A percentile compares a stretch with the other conserved stretches of the same genome.
phyloP scores from a whole-genome alignment of 2,888 invertebrate species.

The Timema podura region DNA sequence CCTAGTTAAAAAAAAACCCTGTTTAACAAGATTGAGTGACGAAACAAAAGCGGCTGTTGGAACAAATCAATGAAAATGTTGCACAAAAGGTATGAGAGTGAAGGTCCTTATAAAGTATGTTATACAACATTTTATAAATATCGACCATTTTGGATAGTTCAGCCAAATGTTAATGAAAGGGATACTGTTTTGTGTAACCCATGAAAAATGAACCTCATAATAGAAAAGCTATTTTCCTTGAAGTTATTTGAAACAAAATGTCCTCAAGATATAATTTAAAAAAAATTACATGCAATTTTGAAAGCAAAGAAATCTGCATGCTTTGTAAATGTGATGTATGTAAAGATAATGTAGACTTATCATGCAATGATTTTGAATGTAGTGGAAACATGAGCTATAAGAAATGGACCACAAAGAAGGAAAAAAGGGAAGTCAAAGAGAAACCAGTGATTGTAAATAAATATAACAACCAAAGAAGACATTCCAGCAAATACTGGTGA shows the following conservation, averaged over 20 bases:
- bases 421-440: neutral
- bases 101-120: too few species aligned
- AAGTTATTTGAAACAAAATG: constrained; percentile 12
- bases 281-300: neutral
- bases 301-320: constrained; percentile 15
- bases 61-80: too few species aligned
- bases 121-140: too few species aligned
- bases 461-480: constrained; percentile 4
- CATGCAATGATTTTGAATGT: constrained; percentile 4
- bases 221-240: constrained; percentile 10
- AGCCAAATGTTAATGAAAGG: too few species aligned
- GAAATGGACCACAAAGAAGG: constrained; percentile 12
- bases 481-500: constrained; percentile 12
- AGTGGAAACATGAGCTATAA: neutral
- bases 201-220: constrained; percentile 9
- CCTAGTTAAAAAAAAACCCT: too few species aligned
- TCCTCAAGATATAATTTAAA: constrained; percentile 2
- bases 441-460: neutral
- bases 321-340: constrained; percentile 15
- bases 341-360: constrained; percentile 5
- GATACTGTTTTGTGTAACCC: constrained; percentile 9
- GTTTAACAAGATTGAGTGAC: too few species aligned
- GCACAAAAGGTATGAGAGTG: too few species aligned
- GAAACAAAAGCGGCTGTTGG: too few species aligned
- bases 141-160: too few species aligned